Base-by-base conservation (phyloP, 2,113 vertebrate genomes). In the Pseudorhombus dupliciocellatus region DNA sequence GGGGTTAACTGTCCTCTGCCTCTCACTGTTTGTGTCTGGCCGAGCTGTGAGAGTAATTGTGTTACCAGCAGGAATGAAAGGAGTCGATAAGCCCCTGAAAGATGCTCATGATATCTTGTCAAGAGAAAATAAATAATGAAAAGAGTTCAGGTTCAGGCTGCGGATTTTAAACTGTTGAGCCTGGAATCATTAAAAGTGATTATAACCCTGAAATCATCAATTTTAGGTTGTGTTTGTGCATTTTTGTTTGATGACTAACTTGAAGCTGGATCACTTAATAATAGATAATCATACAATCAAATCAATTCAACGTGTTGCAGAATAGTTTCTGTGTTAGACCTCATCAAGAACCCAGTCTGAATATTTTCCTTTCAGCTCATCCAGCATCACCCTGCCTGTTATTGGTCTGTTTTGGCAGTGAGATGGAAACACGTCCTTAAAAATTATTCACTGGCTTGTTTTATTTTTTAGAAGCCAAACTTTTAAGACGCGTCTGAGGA, bases 51-150 rank as follows among this genome's bases (percentile, higher is more conserved):
- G 46, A 63, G 28, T 85, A 26, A 78, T 53, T 81, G 52, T 40
- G 52, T 53, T 26, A 14, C 2, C 11, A 71, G 40, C 4, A 25
- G 21, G 48, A 77, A 46, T 77, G 60, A 42, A 21, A 69, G 78
- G 50, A 75, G 50, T 65, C 11, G 70, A 83, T 73, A 76, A 77
- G 25, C 4, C 2, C 15, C 58, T 70, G 25, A 67, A 59, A 61
- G 55, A 40, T 46, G 6, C 18, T 46, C 18, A 44, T 46, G 4
- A 69, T 57, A 65, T 50, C 31, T 61, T 64, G 50, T 78, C 73
- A 25, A 48, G 22, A 51, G 34, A 44, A 70, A 62, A 62, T 56
- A 8, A 64, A 65, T 65, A 66, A 64, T 60, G 58, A 54, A 25
- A 24, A 46, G 2, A 25, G 15, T n/a, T 18, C 16, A 58, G 24